Evolutionary conservation across 1,140 invertebrate species (phyloP).

Genomic region (Dinoponera quadriceps): DNA sequence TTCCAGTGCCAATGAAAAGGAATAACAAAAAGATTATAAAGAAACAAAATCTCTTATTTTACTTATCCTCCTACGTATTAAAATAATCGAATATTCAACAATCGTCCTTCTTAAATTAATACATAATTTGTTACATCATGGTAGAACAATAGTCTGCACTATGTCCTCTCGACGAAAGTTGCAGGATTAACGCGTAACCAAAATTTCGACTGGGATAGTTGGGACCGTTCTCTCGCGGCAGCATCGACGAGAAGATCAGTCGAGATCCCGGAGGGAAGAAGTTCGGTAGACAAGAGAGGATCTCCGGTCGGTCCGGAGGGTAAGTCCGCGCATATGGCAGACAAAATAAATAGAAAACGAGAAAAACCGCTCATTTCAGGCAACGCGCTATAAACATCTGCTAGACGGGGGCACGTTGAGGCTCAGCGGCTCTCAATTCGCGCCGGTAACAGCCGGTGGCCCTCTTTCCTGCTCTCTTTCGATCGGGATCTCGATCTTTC

Average conservation of each 20-base stretch:
- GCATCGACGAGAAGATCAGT: slow-evolving; percentile 29
- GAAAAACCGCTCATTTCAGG: slow-evolving; percentile 80
- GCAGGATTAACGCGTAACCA: too few relatives aligned
- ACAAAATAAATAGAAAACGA: slow-evolving; percentile 81
- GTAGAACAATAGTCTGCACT: too few relatives aligned
- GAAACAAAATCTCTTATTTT: too few relatives aligned
- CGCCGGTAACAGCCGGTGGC: not conserved
- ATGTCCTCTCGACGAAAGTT: too few relatives aligned
- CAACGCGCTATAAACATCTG: slow-evolving; percentile 83
- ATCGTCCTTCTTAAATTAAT: too few relatives aligned
- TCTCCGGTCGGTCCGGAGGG: slow-evolving; percentile 66
- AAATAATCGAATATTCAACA: too few relatives aligned
- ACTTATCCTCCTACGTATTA: too few relatives aligned
- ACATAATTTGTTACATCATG: too few relatives aligned
- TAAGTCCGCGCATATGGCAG: slow-evolving; percentile 77
- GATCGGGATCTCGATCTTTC: not conserved
- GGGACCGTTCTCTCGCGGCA: not conserved
- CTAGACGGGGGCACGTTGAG: slow-evolving; percentile 76
- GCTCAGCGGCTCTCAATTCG: slow-evolving; percentile 63
- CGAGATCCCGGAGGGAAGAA: slow-evolving; percentile 61
- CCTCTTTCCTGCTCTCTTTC: not conserved
- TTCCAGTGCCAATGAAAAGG: too few relatives aligned
- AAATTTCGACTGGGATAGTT: too few relatives aligned
- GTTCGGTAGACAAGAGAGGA: slow-evolving; percentile 67
- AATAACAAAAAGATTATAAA: too few relatives aligned